phyloP scores from a whole-genome alignment of 1,140 invertebrate genomes.

The Micrasema longulum region DNA sequence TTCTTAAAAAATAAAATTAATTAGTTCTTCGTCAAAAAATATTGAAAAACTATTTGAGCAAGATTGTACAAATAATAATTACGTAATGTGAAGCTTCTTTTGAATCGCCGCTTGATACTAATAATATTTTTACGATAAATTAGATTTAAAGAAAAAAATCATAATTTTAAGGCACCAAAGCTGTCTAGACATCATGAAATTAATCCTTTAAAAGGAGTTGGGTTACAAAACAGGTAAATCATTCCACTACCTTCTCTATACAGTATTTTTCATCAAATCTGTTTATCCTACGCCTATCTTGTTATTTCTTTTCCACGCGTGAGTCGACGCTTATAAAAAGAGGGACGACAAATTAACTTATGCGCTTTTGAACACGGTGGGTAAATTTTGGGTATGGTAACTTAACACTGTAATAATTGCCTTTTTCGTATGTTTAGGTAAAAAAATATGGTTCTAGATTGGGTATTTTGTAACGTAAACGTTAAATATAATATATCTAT shows the following conservation, averaged over 20 bases:
- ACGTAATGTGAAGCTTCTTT: not conserved
- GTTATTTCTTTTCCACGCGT: not conserved
- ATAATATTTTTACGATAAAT: not conserved
- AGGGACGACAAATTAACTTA: not conserved
- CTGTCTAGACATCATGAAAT: slow-evolving; percentile 36
- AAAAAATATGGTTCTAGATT: slow-evolving; percentile 8
- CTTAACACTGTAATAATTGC: slow-evolving; percentile 1
- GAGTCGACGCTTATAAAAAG: not conserved
- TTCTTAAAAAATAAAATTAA: no score
- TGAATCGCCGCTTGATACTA: not conserved
- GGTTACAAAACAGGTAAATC: slow-evolving; percentile 42
- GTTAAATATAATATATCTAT: no score
- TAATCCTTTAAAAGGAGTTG: slow-evolving; percentile 32
- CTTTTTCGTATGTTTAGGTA: slow-evolving; percentile 7
- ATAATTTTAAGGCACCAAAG: slow-evolving; percentile 21
- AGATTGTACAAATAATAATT: not conserved
- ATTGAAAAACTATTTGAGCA: not conserved
- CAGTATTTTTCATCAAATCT: not conserved
- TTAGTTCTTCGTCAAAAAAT: no score
- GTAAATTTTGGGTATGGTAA: not conserved
- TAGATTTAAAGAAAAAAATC: slow-evolving; percentile 11
- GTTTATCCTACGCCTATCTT: not conserved
- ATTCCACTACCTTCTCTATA: slow-evolving; percentile 4
- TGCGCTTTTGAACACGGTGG: not conserved
- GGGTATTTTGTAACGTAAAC: no score